Percentiles rank a stretch among this genome's conserved stretches.
These are phyloP conservation scores for Pyrrhia umbra DNA, from an alignment of 2,888 invertebrate species.

Conservation along the genomic window DNA sequence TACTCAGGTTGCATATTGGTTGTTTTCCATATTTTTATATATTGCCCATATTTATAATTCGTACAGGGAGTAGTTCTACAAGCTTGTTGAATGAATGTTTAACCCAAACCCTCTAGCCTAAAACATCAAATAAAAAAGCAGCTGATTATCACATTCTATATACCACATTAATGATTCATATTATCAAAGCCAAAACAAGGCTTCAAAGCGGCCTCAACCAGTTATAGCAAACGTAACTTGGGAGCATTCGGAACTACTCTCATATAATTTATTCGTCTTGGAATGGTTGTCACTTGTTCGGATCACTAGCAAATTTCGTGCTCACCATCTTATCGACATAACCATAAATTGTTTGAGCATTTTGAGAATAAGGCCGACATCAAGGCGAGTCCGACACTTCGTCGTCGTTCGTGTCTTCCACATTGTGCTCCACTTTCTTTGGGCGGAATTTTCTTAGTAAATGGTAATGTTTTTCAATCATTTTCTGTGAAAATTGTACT, in stretches of 20 bases:
- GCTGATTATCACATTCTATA: too few relatives aligned
- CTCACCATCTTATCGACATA: conserved; percentile 72
- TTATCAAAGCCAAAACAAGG: neutral
- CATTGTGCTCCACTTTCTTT: conserved; percentile 55
- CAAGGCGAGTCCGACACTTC: neutral
- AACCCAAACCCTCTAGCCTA: too few relatives aligned
- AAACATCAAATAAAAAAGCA: too few relatives aligned
- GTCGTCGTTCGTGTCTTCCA: conserved; percentile 14
- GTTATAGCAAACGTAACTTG: conserved; percentile 22
- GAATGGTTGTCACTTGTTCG: neutral
- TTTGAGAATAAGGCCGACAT: conserved; percentile 54
- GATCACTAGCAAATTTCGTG: conserved; percentile 24
- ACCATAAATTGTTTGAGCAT: conserved; percentile 73
- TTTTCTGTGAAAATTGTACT: conserved; percentile 57
- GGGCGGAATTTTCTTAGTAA: conserved; percentile 48
- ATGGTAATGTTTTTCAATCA: conserved; percentile 47
- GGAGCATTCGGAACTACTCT: neutral
- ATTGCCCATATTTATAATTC: too few relatives aligned
- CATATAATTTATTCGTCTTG: neutral
- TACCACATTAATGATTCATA: neutral
- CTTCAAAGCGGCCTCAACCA: neutral
- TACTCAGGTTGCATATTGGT: neutral
- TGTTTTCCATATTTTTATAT: neutral
- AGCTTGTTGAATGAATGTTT: too few relatives aligned
- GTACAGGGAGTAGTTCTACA: too few relatives aligned